Percentiles rank a stretch among this genome's conserved stretches.
Evolutionary conservation across 2,888 invertebrate species (phyloP).

Genomic region (Ophioninae sp.): DNA sequence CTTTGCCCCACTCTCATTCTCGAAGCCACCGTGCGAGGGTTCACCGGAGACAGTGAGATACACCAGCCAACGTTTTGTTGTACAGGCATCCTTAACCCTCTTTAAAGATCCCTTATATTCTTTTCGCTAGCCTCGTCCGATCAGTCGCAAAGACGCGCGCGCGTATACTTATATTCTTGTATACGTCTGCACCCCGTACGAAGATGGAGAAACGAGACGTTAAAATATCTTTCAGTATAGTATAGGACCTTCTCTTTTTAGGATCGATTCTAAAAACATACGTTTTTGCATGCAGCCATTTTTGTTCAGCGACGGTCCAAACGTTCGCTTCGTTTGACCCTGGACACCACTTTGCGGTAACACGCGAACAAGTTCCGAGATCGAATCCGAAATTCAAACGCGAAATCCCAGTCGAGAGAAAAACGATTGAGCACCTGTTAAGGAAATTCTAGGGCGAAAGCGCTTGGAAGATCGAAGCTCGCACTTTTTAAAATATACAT

Average conservation of each 20-base stretch:
- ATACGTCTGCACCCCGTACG: background rate
- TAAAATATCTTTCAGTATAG: constrained; percentile 21
- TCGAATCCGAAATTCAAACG: constrained; percentile 16
- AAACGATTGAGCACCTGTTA: constrained; percentile 49
- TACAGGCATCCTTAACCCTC: constrained; percentile 41
- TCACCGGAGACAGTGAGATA: constrained; percentile 30
- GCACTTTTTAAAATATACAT: background rate
- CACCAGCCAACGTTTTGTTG: constrained; percentile 15
- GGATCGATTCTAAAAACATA: constrained; percentile 9
- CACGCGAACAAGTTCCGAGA: constrained; percentile 2
- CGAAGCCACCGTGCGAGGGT: constrained; percentile 36
- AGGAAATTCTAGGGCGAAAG: constrained; percentile 25
- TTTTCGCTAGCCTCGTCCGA: background rate
- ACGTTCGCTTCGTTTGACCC: constrained; percentile 6
- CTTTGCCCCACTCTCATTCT: constrained; percentile 70
- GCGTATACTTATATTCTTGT: background rate
- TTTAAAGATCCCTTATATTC: constrained; percentile 35
- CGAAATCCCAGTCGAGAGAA: constrained; percentile 24
- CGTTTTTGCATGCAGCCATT: constrained; percentile 17
- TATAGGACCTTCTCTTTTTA: constrained; percentile 13
- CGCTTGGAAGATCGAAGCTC: constrained; percentile 4
- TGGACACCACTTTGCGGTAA: background rate
- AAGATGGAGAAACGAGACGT: constrained; percentile 17
- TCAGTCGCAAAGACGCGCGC: background rate
- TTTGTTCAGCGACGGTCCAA: constrained; percentile 1